These are phyloP conservation scores for Parambassis ranga DNA, from an alignment of 2,797 vertebrate species.

Conservation along the genomic window DNA sequence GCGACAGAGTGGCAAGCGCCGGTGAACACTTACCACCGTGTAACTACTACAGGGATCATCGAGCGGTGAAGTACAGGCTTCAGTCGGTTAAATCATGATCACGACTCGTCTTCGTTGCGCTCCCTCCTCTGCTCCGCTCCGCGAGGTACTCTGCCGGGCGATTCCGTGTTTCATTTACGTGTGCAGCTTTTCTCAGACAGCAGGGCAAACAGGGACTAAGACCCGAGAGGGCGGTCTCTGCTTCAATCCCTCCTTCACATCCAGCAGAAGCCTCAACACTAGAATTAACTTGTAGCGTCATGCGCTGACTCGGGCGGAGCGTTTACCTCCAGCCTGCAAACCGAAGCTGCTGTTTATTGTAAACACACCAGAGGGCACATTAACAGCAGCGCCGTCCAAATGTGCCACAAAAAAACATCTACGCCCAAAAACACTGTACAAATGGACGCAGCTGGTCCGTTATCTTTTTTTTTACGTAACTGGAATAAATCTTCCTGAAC, in stretches of 20 bases:
- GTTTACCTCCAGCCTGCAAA: neutral
- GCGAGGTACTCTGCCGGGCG: slow-evolving; percentile 13
- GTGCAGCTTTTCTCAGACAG: neutral
- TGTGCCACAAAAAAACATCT: accelerated
- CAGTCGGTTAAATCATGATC: slow-evolving; percentile 12
- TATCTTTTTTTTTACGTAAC: slow-evolving; percentile 30
- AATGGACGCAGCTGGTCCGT: slow-evolving; percentile 1
- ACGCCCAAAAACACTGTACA: neutral
- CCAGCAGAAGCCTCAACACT: slow-evolving; percentile 41
- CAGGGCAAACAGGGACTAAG: slow-evolving; percentile 1
- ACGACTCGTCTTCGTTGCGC: neutral
- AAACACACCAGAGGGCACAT: neutral
- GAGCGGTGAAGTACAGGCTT: neutral
- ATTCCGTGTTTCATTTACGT: slow-evolving; percentile 37
- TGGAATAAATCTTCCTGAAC: slow-evolving; percentile 1
- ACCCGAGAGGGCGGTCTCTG: slow-evolving; percentile 70
- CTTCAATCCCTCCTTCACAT: slow-evolving; percentile 56
- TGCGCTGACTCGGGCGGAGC: slow-evolving; percentile 26
- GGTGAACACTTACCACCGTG: neutral
- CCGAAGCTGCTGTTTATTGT: neutral
- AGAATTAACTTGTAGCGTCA: slow-evolving; percentile 55
- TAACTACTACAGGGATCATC: slow-evolving; percentile 8
- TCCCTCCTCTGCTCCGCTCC: slow-evolving; percentile 10
- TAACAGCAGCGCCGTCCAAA: neutral
- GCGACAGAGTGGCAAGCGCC: slow-evolving; percentile 6